Percentiles rank a stretch among this genome's conserved stretches.
phyloP scores from a whole-genome alignment of 64 coral and sea anemone genomes.

The Montipora cactus region DNA sequence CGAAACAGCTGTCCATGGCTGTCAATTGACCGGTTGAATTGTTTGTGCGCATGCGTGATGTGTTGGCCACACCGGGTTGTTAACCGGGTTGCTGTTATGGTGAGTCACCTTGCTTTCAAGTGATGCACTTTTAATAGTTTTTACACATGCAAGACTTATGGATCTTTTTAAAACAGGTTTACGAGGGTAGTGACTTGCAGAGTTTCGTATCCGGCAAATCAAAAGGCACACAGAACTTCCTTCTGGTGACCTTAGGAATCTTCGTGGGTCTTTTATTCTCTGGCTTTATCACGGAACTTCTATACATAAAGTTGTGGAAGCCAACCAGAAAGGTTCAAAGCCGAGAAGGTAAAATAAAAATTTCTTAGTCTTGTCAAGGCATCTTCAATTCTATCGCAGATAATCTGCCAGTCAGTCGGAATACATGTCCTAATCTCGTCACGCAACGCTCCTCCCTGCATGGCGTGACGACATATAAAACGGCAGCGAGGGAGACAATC shows the following conservation, averaged over 20 bases:
- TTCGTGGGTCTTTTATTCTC: constrained; percentile 8
- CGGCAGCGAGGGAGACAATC: too few relatives aligned
- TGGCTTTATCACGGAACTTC: constrained; percentile 20
- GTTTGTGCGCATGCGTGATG: too few relatives aligned
- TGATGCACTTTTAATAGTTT: too few relatives aligned
- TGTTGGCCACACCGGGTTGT: too few relatives aligned
- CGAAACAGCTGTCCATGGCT: too few relatives aligned
- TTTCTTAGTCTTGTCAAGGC: too few relatives aligned
- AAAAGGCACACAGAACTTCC: neutral
- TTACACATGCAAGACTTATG: neutral
- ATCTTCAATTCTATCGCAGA: neutral
- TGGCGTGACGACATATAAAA: too few relatives aligned
- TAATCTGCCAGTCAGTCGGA: neutral
- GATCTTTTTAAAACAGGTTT: neutral
- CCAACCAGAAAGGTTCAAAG: constrained; percentile 32
- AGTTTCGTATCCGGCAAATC: constrained; percentile 53
- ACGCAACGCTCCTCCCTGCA: too few relatives aligned
- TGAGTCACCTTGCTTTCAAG: too few relatives aligned
- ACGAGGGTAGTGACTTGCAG: constrained; percentile 22
- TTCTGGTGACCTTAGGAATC: neutral
- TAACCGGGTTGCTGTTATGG: too few relatives aligned
- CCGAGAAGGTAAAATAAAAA: neutral
- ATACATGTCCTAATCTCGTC: too few relatives aligned
- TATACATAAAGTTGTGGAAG: neutral
- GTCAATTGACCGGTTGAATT: too few relatives aligned